Conservation (phyloP, 2,113 vertebrate species). For the Protobothrops flavoviridis region DNA sequence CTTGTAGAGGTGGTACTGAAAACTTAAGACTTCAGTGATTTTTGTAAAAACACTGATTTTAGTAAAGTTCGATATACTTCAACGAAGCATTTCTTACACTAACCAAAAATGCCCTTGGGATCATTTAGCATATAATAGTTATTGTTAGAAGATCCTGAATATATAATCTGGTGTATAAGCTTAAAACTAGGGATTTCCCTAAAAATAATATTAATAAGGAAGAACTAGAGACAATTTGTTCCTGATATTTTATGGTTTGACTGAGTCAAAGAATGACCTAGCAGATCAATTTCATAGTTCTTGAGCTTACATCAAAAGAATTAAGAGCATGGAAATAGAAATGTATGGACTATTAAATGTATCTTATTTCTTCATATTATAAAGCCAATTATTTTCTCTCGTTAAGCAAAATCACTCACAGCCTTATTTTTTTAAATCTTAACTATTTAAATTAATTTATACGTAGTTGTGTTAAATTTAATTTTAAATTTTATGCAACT, state of each 20-base stretch:
- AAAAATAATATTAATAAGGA: neutral
- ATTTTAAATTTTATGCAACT: neutral
- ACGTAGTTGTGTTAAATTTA: neutral
- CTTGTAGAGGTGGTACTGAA: neutral
- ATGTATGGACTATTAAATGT: neutral
- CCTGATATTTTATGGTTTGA: neutral
- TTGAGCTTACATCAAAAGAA: neutral
- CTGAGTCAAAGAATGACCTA: neutral
- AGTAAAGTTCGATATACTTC: neutral
- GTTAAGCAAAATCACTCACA: neutral
- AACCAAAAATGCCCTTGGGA: neutral
- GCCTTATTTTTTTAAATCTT: neutral
- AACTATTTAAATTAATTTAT: neutral
- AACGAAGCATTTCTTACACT: neutral
- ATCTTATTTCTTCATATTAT: neutral
- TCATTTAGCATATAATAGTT: neutral
- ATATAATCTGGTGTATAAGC: neutral
- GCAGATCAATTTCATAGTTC: neutral
- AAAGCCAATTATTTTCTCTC: neutral
- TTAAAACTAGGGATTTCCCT: neutral
- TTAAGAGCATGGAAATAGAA: neutral
- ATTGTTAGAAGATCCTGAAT: neutral
- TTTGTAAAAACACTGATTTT: neutral
- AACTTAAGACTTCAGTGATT: neutral
- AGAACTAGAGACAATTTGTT: neutral